phyloP scores from a whole-genome alignment of 1,140 invertebrate species.

The Drosophila parabipectinata region DNA sequence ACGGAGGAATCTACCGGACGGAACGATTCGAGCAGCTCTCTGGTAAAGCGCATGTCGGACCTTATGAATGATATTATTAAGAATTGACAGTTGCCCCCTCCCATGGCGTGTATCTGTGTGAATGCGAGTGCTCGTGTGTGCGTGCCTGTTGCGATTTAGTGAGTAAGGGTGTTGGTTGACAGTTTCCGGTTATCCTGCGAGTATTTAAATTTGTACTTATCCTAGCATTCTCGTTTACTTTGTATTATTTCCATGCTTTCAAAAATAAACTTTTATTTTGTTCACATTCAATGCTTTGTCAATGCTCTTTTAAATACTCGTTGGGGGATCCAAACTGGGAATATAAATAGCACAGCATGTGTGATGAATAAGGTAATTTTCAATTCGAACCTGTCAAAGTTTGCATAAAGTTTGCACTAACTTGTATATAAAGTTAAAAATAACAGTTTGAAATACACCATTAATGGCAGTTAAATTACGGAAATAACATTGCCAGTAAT shows the following conservation, averaged over 20 bases:
- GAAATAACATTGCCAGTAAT: not conserved
- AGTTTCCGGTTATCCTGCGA: conserved; percentile 43
- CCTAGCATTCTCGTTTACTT: conserved; percentile 35
- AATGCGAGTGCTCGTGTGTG: not conserved
- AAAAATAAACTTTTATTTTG: conserved; percentile 63
- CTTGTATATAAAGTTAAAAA: not conserved
- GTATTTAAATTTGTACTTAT: conserved; percentile 66
- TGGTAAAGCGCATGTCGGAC: conserved; percentile 84
- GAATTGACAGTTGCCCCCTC: conserved; percentile 49
- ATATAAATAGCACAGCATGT: not conserved
- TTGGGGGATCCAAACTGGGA: conserved; percentile 12
- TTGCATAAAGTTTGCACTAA: not conserved
- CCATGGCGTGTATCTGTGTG: not conserved
- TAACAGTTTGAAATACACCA: not conserved
- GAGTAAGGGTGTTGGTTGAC: conserved; percentile 45
- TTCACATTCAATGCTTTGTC: conserved; percentile 21
- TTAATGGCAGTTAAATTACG: not conserved
- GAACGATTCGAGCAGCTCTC: conserved; percentile 85
- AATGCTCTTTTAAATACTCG: conserved; percentile 64
- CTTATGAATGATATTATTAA: conserved; percentile 84
- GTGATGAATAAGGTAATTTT: not conserved
- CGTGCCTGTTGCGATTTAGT: conserved; percentile 13
- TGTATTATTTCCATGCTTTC: conserved; percentile 58
- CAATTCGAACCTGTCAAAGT: not conserved
- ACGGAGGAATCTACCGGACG: conserved; percentile 75